Conservation (phyloP, 2,113 vertebrate species). For the Poicephalus meyeri region DNA sequence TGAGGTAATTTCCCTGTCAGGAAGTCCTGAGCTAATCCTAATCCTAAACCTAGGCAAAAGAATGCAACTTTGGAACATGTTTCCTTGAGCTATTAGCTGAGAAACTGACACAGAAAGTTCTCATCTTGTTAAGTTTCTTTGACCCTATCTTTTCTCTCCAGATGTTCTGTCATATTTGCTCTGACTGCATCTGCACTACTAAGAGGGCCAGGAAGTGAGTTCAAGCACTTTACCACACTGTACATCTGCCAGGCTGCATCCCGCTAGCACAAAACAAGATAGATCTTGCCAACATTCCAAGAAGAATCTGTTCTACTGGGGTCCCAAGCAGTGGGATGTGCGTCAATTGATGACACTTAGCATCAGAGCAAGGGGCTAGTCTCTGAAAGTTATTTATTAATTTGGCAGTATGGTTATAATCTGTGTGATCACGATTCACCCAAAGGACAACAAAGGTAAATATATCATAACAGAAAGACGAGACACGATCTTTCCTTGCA, state of each 20-base stretch:
- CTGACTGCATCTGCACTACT: background rate
- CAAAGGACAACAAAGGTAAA: background rate
- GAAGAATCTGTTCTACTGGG: background rate
- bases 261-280: background rate
- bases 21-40: constrained; percentile 36
- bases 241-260: background rate
- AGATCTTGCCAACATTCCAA: background rate
- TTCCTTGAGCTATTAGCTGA: constrained; percentile 12
- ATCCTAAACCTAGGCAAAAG: background rate
- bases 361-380: background rate
- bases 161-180: constrained; percentile 18
- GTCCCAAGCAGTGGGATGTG: background rate
- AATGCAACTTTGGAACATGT: background rate
- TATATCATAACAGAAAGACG: background rate
- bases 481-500: background rate
- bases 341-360: background rate
- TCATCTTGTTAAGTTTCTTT: constrained; percentile 14
- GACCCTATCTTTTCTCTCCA: constrained; percentile 16
- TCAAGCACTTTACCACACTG: background rate
- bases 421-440: background rate
- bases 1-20: constrained; percentile 21
- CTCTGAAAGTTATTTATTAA: background rate
- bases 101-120: constrained; percentile 1
- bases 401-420: background rate
- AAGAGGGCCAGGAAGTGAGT: background rate